Base-by-base conservation (phyloP, 2,113 vertebrate species). In the Himantopus leucocephalus region DNA sequence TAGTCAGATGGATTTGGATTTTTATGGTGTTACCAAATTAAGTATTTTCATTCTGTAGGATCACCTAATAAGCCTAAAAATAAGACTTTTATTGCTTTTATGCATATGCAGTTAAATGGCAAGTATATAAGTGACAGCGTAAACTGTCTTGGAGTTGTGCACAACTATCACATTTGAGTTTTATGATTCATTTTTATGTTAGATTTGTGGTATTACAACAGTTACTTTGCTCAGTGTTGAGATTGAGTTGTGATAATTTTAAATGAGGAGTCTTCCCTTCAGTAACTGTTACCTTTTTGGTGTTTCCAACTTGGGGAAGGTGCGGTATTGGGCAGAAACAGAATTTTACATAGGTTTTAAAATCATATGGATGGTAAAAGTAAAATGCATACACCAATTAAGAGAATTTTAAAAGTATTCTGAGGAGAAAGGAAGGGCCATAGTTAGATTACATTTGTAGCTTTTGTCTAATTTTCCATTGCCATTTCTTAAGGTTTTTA, bases 81-180 rank as follows among this genome's bases (percentile, higher is more conserved):
- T 35, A 50, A 39, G 29, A 43, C 27, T 55, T 47, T 5, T 15
- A 0, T 29, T 66, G 19, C 16, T 72, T 59, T 71, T 71, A 17
- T 3, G 3, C 11, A 2, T 81, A 4, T 7, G 4, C 48, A 48
- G 7, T 64, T 68, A 52, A 64, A 59, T n/a, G 20, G 6, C 0
- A 0, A 23, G 24, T 48, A 4, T 53, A 1, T 35, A 52, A 68
- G n/a, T 32, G 56, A 43, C 32, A 30, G 7, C 20, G 22, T 60
- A n/a, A 82, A 32, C 18, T 63, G 8, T 82, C 21, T 74, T 6
- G 0, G 1, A n/a, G 71, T 78, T 56, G 14, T 73, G 9, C 22
- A 52, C 6, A 82, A 5, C 22, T 79, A 5, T 43, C 43, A 45
- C 8, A 8, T 41, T 88, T 39, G 15, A 67, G 21, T 59, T 86